Percentiles rank a stretch among this genome's conserved stretches.
These are phyloP conservation scores for Onychorhynchus coronatus DNA, from an alignment of 2,113 vertebrate genomes.

Conservation along the genomic window DNA sequence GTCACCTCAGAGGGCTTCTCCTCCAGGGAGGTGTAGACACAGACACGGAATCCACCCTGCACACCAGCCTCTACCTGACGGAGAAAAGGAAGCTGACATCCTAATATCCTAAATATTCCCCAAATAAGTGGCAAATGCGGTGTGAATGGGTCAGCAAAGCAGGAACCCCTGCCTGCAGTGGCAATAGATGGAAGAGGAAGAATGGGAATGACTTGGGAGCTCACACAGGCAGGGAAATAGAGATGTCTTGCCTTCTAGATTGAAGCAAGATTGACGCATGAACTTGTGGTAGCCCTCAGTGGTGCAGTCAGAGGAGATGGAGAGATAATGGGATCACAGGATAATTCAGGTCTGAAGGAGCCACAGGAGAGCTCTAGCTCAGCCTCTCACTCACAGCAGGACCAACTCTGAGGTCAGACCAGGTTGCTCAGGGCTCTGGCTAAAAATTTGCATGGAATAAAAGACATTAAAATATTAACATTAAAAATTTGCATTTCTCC, in stretches of 20 bases:
- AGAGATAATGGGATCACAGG: neutral
- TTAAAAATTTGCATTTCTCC: neutral
- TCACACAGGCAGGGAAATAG: neutral
- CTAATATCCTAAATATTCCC: neutral
- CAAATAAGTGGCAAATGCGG: neutral
- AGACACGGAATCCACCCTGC: neutral
- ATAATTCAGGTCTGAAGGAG: neutral
- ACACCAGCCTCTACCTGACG: neutral
- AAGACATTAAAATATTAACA: neutral
- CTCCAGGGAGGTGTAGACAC: neutral
- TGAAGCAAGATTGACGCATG: neutral
- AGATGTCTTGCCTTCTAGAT: neutral
- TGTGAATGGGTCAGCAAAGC: neutral
- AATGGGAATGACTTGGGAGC: neutral
- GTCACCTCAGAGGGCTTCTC: neutral
- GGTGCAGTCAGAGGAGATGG: neutral
- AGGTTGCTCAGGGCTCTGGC: neutral
- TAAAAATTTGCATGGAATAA: neutral
- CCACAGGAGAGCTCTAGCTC: neutral
- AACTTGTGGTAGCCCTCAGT: slow-evolving; percentile 5
- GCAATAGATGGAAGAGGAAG: neutral
- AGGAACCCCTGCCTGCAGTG: neutral
- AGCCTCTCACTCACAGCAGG: neutral
- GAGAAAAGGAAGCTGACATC: neutral
- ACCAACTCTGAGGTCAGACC: neutral